Base-by-base conservation (phyloP, 2,888 invertebrate species). In the Eubasilissa splendida region DNA sequence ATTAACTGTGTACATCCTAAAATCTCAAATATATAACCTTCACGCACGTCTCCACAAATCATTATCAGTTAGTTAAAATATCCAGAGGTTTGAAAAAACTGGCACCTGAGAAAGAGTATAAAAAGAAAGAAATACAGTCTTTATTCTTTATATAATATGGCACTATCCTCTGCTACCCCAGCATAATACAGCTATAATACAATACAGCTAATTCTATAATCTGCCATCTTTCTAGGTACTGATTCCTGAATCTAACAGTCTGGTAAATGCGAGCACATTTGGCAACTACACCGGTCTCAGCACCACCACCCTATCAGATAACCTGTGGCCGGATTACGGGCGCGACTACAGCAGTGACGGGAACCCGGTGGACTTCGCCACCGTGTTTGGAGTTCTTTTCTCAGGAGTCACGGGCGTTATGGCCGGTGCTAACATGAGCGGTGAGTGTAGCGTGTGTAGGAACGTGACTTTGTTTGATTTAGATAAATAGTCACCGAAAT, bases 381-480 rank as follows among this genome's bases (percentile, higher is more conserved):
- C 96, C 0, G 98, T 99, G 12, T 99, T 99, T 88, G 99, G 99
- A 65, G 99, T 99, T 10, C 90, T 99, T 53, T 99, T 99, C 88
- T 97, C 97, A 33, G 99, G 99, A 14, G 98, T 99, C 2, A 99
- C 99, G 0, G 99, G 99, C 2, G 98, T 99, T 84, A 99, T 99
- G 97, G 99, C 99, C 63, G 99, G 99, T 0, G 99, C 99, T 53
- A 99, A 99, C 88, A 99, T 99, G 99, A 99, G 96, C 84, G 96
- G 96, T 92, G 86, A 68, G 68, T 50, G 42, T 2, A 58, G 68
- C n/a, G 42, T 4, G 3, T 58, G n/a, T 56, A 58, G 42, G 42
- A 42, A 22, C 22, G 22, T 22, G 22, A 22, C 22, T 22, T 22
- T 22, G 42, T 42, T 42, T 42, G 42, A 42, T 42, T 42, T 42